Conservation (phyloP, 30 jellyfish, hydroid and myxozoan species). For the Turritopsis rubra region DNA sequence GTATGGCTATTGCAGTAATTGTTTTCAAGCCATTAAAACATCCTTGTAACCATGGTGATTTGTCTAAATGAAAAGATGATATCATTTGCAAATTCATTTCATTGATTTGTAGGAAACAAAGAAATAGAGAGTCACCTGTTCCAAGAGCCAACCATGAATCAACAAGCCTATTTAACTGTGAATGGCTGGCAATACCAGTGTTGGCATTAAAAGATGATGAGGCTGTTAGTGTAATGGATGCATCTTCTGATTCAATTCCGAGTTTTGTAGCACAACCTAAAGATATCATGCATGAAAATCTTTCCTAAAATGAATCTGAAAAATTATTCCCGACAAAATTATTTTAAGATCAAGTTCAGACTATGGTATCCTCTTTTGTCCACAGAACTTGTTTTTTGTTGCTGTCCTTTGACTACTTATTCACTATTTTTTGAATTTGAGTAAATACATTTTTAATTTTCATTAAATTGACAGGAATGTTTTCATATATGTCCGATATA, state of each 20-base stretch:
- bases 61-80: conserved; percentile 1
- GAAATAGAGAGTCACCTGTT: neutral
- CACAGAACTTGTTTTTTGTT: too few relatives aligned
- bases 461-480: too few relatives aligned
- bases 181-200: neutral
- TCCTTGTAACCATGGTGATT: conserved; percentile 15
- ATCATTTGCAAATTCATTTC: too few relatives aligned
- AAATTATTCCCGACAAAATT: too few relatives aligned
- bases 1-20: conserved; percentile 16
- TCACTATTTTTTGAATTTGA: too few relatives aligned
- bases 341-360: too few relatives aligned
- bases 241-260: neutral
- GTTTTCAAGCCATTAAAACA: neutral
- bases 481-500: too few relatives aligned
- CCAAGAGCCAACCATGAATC: neutral
- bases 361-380: too few relatives aligned
- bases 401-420: too few relatives aligned
- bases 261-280: neutral
- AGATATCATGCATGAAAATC: neutral
- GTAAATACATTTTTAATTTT: too few relatives aligned
- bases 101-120: neutral
- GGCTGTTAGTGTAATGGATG: neutral
- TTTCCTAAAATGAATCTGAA: too few relatives aligned
- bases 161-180: neutral
- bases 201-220: neutral